These are phyloP conservation scores for Patella ulyssiponensis DNA, from an alignment of 2,888 invertebrate genomes.

Conservation along the genomic window DNA sequence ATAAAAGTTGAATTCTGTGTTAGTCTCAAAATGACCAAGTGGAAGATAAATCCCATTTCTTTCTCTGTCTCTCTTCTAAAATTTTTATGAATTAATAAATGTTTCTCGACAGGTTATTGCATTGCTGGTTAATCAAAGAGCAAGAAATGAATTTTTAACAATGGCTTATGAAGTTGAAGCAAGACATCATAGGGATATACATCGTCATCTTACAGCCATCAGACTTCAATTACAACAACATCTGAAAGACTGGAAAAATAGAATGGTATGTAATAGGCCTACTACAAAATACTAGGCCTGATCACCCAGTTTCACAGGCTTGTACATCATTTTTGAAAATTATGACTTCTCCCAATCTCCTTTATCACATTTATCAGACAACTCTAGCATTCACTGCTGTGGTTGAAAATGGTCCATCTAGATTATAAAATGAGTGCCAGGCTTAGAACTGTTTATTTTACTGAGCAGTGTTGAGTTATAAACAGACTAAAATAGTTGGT, in stretches of 20 bases:
- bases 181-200: slow-evolving; percentile 56
- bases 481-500: too few relatives aligned
- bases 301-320: background rate
- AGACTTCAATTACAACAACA: slow-evolving; percentile 48
- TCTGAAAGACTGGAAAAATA: slow-evolving; percentile 46
- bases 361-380: too few relatives aligned
- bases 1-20: too few relatives aligned
- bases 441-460: too few relatives aligned
- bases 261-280: slow-evolving; percentile 54
- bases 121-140: slow-evolving; percentile 60
- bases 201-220: slow-evolving; percentile 59
- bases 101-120: slow-evolving; percentile 51
- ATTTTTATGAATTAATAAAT: background rate
- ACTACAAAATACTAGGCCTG: background rate
- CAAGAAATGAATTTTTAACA: slow-evolving; percentile 68
- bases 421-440: too few relatives aligned
- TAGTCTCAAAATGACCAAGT: too few relatives aligned
- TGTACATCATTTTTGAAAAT: background rate
- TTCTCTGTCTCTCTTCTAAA: background rate
- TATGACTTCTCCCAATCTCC: background rate
- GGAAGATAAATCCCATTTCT: too few relatives aligned
- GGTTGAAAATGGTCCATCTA: too few relatives aligned
- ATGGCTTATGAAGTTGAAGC: slow-evolving; percentile 67
- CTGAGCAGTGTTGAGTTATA: too few relatives aligned
- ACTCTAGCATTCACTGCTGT: too few relatives aligned